Base-by-base conservation (phyloP, 2,888 invertebrate genomes). In the Balanococcus diminutus region DNA sequence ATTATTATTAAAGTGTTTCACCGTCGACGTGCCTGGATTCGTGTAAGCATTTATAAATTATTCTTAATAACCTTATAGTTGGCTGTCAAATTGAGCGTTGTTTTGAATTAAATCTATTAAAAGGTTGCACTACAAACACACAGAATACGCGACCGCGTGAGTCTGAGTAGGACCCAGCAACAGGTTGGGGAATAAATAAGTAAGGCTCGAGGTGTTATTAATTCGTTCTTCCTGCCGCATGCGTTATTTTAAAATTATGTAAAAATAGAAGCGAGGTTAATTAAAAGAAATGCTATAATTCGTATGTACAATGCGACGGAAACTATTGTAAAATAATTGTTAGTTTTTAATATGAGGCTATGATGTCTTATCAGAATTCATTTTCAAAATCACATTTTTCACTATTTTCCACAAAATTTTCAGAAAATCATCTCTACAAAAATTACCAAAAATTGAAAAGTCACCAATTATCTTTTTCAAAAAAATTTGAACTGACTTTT, bases 171-270 rank as follows among this genome's bases (percentile, higher is more conserved):
- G 51, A 19, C 51, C 61, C 25, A 67, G 61, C 61, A 67, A 67
- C 61, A 67, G 61, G 61, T 67, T 67, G 61, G 61, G 51, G 14
- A 67, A 67, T 67, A 67, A 67, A 67, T 67, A 25, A 67, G 61
- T 67, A 25, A 67, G 61, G 61, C 61, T 22, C 61, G 61, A 67
- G 28, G 61, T 67, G 61, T 67, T 67, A 67, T 25, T 67, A 67
- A 67, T 67, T 67, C 28, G 8, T 8, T 67, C 61, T 67, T 67
- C 61, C 61, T 67, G 61, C 61, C 61, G 61, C 61, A 25, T 67
- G 11, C 11, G 61, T 4, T 67, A 51, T 51, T 51, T 51, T 6
- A 51, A 51, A 51, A 51, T 9, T 0, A 51, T 51, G 51, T 6
- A 19, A 19, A 42, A 16, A 42, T n/a, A n/a, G 19, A 51, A n/a